A percentile compares a stretch with the other conserved stretches of the same genome.
Conservation (phyloP, 2,113 vertebrate species). For the Aphyosemion australe region DNA sequence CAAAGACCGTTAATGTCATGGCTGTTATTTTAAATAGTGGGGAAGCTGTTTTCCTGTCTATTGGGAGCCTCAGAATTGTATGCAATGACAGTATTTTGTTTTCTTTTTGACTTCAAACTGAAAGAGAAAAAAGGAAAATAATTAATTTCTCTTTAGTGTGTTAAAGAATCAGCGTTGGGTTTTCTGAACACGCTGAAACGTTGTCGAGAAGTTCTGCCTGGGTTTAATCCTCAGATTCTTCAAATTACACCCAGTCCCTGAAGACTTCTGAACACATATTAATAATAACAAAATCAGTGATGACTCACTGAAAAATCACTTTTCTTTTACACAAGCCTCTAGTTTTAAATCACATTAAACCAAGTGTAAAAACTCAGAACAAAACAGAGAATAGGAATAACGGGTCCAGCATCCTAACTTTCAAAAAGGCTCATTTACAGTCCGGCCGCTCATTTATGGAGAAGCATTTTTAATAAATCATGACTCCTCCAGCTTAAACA, state of each 20-base stretch:
- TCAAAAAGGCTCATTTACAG: conserved; percentile 8
- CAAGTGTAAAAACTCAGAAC: background rate
- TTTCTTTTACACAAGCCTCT: background rate
- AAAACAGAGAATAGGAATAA: conserved; percentile 4
- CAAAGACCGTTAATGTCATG: too few species aligned
- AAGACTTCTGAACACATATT: background rate
- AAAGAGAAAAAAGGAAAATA: too few species aligned
- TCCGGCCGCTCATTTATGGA: conserved; percentile 19
- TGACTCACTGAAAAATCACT: background rate
- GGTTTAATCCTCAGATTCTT: background rate
- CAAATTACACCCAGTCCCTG: background rate
- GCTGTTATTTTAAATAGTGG: too few species aligned
- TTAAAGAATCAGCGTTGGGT: background rate
- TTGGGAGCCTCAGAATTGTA: too few species aligned
- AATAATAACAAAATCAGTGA: background rate
- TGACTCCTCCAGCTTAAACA: conserved; percentile 28
- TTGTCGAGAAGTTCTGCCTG: background rate
- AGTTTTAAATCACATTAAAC: conserved; percentile 1
- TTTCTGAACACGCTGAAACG: background rate
- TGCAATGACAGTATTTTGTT: too few species aligned
- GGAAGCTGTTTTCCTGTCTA: too few species aligned
- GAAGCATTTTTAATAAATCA: conserved; percentile 28
- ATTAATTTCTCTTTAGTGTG: conserved; percentile 7
- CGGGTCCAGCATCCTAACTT: conserved; percentile 3
- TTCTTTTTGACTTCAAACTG: too few species aligned